These are phyloP conservation scores for Nephrotoma flavescens DNA, from an alignment of 2,888 invertebrate species.

Conservation along the genomic window DNA sequence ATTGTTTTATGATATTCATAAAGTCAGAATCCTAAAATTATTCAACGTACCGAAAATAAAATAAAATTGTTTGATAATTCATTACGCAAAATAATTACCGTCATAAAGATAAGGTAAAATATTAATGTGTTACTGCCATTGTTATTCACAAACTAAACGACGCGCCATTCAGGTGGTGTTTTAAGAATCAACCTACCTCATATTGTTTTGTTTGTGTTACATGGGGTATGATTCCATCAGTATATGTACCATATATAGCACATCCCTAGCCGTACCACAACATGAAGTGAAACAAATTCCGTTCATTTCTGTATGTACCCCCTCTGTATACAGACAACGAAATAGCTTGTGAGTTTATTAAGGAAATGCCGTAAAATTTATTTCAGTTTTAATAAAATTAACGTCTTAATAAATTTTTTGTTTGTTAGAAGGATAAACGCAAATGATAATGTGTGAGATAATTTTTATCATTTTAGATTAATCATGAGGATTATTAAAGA, in stretches of 20 bases:
- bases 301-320: background rate
- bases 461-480: background rate
- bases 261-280: background rate
- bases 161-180: background rate
- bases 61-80: background rate
- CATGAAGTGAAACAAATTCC: background rate
- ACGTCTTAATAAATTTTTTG: background rate
- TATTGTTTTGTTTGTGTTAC: background rate
- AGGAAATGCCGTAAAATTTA: background rate
- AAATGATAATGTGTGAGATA: background rate
- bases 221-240: too few species aligned
- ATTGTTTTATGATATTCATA: background rate
- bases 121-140: background rate
- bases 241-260: too few species aligned
- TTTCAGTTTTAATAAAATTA: background rate
- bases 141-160: background rate
- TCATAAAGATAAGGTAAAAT: background rate
- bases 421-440: background rate
- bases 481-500: background rate
- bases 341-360: background rate
- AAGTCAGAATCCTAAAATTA: background rate
- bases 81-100: background rate
- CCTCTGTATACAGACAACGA: background rate
- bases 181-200: background rate
- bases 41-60: background rate